Evolutionary conservation across 2,888 invertebrate species (phyloP), one percentile per base, ranked within the genome.

Genomic region (Dyspetes luteomarginatus): DNA sequence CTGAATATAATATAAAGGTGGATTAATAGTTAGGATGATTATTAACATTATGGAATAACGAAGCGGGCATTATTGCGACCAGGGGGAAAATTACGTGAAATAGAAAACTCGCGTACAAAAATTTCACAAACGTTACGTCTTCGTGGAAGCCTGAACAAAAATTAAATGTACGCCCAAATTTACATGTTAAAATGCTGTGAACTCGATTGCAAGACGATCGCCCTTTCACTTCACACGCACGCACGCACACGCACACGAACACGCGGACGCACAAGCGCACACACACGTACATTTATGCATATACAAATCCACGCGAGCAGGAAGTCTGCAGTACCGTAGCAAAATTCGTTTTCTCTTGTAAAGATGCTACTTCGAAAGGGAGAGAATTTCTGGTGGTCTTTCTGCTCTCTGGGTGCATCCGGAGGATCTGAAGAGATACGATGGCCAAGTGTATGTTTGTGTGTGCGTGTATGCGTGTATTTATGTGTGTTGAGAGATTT

Each of bases 121-220:
- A 52, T 28, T 65, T 45, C 28, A 15, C 43, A 30, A 55, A 67
- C 28, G 30, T 58, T 22, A 41, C 60, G 26, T 12, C 60, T 74
- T 78, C 73, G 62, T 24, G 62, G 73, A 78, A 78, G 45, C 28
- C 9, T 24, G 28, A 56, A 48, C 45, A 17, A 12, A 55, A 67
- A 64, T 78, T 52, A 62, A 73, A 74, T 56, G 78, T 55, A 48
- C 68, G 17, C 28, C n/a, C 55, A 56, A 68, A 68, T 78, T 73
- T 68, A 26, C 68, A 48, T 67, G 55, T 50, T 36, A 62, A 55
- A 64, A 72, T 52, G 41, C 55, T 64, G 55, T 43, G 4, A 36
- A 55, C 30, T 24, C 15, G 30, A 68, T 60, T 55, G 41, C 24
- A 30, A 68, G 12, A 36, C 36, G 36, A 36, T 36, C 36, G 36